phyloP scores from a whole-genome alignment of 2,888 invertebrate genomes.

The Campoplex nolae region DNA sequence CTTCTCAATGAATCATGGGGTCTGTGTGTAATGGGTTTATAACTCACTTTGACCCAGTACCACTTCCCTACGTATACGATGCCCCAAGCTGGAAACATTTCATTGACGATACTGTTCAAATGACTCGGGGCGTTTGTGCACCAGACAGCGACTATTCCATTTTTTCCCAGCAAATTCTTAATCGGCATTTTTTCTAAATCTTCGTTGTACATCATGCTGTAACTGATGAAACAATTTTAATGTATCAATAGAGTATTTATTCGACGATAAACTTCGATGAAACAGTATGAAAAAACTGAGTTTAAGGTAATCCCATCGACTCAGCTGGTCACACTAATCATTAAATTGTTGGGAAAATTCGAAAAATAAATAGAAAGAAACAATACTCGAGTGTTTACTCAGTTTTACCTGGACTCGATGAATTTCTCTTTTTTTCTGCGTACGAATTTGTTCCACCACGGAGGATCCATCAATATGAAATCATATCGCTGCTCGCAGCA shows the following conservation, averaged over 20 bases:
- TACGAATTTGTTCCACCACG: conserved; percentile 98
- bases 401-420: conserved; percentile 87
- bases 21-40: background rate
- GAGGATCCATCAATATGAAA: conserved; percentile 95
- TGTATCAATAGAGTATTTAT: background rate
- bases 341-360: background rate
- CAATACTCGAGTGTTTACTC: background rate
- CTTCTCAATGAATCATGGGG: background rate
- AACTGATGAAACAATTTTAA: conserved; percentile 85
- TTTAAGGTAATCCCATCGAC: too few species aligned
- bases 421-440: conserved; percentile 90
- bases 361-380: background rate
- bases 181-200: conserved; percentile 91
- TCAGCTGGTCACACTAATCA: too few species aligned
- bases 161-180: conserved; percentile 86
- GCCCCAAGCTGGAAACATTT: conserved; percentile 93
- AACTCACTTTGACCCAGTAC: conserved; percentile 94
- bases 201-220: conserved; percentile 92
- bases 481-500: conserved; percentile 87
- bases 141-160: conserved; percentile 94
- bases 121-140: conserved; percentile 94
- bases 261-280: background rate
- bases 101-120: conserved; percentile 88
- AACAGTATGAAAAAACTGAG: background rate
- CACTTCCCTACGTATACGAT: conserved; percentile 90